phyloP scores from a whole-genome alignment of 2,797 vertebrate genomes.

The Diceros bicornis region DNA sequence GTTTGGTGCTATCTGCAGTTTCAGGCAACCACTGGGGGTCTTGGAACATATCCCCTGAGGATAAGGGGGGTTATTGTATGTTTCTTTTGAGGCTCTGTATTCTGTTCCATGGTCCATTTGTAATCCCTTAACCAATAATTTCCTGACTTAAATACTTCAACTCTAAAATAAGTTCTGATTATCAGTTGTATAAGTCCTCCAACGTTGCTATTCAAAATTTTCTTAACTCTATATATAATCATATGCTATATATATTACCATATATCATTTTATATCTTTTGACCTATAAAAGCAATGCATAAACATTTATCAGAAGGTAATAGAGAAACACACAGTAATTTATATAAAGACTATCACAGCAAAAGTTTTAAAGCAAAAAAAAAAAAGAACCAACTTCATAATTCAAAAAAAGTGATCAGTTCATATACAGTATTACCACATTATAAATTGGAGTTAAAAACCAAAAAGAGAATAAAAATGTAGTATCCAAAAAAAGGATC shows the following conservation, averaged over 20 bases:
- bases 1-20: no score
- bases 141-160: not conserved
- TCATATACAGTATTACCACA: not conserved
- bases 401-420: not conserved
- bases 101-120: not conserved
- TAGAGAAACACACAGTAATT: not conserved
- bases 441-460: no score
- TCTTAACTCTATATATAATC: not conserved
- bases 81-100: not conserved
- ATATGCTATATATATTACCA: not conserved
- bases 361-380: not conserved
- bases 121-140: not conserved
- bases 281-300: not conserved
- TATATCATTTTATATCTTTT: not conserved
- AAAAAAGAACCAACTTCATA: not conserved
- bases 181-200: not conserved
- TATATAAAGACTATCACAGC: not conserved
- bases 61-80: no score
- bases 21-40: no score
- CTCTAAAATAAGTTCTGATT: not conserved
- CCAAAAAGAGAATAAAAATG: no score
- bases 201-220: slow-evolving; percentile 16
- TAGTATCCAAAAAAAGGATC: not conserved
- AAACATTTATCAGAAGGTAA: not conserved
- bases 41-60: no score